Percentiles rank a stretch among this genome's conserved stretches.
Conservation (phyloP, 2,888 invertebrate genomes). For the Dryobotodes eremita region DNA sequence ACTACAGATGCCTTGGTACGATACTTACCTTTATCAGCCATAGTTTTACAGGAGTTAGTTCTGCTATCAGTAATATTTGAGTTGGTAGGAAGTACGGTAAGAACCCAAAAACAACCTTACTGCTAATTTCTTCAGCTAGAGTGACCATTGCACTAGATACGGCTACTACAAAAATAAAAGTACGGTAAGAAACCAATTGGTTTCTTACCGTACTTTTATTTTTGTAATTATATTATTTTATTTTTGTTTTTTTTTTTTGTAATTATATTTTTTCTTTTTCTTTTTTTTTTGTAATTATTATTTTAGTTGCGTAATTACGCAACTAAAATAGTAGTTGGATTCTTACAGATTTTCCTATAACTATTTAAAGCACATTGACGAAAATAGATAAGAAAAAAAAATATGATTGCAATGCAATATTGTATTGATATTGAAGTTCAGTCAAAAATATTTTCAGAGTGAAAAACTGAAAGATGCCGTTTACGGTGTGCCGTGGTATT, state of each 20-base stretch:
- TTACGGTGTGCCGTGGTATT: slow-evolving; percentile 75
- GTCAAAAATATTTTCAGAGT: slow-evolving; percentile 64
- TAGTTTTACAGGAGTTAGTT: slow-evolving; percentile 69
- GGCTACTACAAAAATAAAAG: too few species aligned
- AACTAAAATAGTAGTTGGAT: background rate
- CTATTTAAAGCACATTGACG: background rate
- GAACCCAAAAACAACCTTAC: background rate
- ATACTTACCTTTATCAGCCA: slow-evolving; percentile 59
- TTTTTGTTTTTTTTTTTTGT: too few species aligned
- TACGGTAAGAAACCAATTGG: too few species aligned
- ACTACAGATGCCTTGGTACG: slow-evolving; percentile 43
- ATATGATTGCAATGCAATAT: too few species aligned
- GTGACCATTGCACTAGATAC: background rate
- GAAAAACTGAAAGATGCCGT: slow-evolving; percentile 68
- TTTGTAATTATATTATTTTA: too few species aligned
- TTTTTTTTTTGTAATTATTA: too few species aligned
- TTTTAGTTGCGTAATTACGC: too few species aligned
- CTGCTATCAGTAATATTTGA: slow-evolving; percentile 71
- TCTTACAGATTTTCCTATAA: background rate
- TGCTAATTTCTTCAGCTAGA: background rate
- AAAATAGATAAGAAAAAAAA: background rate
- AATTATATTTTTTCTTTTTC: too few species aligned
- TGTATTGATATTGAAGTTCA: background rate
- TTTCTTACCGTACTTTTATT: too few species aligned
- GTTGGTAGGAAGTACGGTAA: slow-evolving; percentile 66